Evolutionary conservation across 2,113 vertebrate species (phyloP).

Genomic region (Pica pica): DNA sequence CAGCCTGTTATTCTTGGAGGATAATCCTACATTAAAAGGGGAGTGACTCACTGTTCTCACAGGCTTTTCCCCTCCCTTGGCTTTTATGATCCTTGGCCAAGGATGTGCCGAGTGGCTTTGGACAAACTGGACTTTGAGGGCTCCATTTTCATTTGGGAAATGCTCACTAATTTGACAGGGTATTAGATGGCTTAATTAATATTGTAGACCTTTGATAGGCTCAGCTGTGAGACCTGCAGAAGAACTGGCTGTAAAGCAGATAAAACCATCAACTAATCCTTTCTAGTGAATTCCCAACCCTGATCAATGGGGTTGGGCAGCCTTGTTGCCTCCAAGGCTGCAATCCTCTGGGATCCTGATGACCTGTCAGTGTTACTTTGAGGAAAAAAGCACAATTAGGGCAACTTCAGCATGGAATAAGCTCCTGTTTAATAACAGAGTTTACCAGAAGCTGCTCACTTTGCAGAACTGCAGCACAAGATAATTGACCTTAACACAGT

Average conservation of each 20-base stretch:
- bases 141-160: not conserved
- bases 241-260: not conserved
- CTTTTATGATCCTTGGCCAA: not conserved
- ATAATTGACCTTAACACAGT: conserved; percentile 22
- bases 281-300: not conserved
- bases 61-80: not conserved
- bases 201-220: not conserved
- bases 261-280: not conserved
- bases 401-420: not conserved
- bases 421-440: not conserved
- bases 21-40: not conserved
- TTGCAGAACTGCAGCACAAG: not conserved
- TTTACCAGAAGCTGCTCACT: conserved; percentile 15
- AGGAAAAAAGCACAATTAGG: not conserved
- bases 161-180: not conserved
- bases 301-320: not conserved
- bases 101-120: not conserved
- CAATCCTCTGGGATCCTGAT: not conserved
- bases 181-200: conserved; percentile 29
- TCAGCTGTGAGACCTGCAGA: not conserved
- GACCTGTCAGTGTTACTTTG: not conserved
- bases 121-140: not conserved
- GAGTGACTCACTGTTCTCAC: not conserved
- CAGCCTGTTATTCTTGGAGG: not conserved
- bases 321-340: not conserved